Evolutionary conservation across 2,888 invertebrate species (phyloP), one percentile per base, ranked within the genome.

Genomic region (Tetanocera ferruginea): DNA sequence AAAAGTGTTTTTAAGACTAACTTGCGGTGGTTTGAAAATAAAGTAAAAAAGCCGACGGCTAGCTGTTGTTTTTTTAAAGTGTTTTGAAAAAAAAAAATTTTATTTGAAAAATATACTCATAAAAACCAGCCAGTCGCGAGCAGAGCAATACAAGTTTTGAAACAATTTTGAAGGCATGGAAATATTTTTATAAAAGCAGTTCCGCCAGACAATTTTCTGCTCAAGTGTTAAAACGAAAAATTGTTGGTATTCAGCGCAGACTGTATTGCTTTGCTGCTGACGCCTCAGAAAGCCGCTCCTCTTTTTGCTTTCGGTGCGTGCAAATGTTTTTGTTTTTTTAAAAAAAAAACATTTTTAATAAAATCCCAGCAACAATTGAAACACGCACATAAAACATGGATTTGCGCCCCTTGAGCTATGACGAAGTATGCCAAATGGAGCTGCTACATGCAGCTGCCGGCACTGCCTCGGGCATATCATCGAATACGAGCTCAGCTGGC

Each of bases 351-450:
- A 2, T 11, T 19, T 43, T 37, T 11, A 23, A 57, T 37, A 14
- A 19, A 67, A 5, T n/a, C n/a, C n/a, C 31, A 11, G 25, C 71
- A 28, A 25, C 31, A 72, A 73, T 60, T 25, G 14, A 43, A 6
- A 1, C 43, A 43, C 43, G 43, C 43, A 43, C 43, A 43, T 43
- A 77, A 52, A 64, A n/a, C 37, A 89, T 89, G 89, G 89, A 89
- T 82, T 82, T 89, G 72, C 85, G 89, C 66, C 88, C 89, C 49
- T 83, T 89, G 64, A 88, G 87, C 80, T 89, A 89, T 79, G 89
- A 89, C 76, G 89, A 89, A 81, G 83, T 89, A 83, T 89, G 88
- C 81, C 88, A 89, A 85, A 87, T 89, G 85, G 89, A 89, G 79
- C 77, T 89, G 83, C 77, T 89, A 78, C 87, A 87, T 80, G 76